Evolutionary conservation across 2,888 invertebrate genomes (phyloP).

Genomic region (Nyleta sp.): DNA sequence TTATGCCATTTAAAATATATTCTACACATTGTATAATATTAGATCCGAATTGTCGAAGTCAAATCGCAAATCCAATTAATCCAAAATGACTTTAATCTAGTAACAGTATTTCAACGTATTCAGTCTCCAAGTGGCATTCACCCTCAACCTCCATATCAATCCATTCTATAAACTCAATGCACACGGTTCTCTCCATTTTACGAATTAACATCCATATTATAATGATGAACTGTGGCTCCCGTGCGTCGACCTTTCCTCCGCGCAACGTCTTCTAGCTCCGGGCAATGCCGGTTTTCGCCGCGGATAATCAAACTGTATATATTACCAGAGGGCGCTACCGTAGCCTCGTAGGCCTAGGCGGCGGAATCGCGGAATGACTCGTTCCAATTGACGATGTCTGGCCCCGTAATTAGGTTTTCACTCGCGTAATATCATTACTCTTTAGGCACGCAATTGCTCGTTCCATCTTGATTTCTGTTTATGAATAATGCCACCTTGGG

Average conservation of each 20-base stretch:
- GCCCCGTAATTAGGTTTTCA: conserved; percentile 78
- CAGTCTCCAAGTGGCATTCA: too few species aligned
- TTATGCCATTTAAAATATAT: too few species aligned
- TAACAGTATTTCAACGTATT: too few species aligned
- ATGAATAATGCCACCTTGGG: conserved; percentile 23
- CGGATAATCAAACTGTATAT: background rate
- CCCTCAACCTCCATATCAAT: too few species aligned
- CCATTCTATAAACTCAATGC: background rate
- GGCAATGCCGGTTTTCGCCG: conserved; percentile 16
- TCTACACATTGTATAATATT: too few species aligned
- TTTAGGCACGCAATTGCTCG: conserved; percentile 78
- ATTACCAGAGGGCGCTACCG: conserved; percentile 2
- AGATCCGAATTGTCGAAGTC: too few species aligned
- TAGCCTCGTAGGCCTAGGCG: conserved; percentile 7
- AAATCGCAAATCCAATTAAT: too few species aligned
- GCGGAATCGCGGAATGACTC: conserved; percentile 59
- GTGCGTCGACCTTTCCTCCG: background rate
- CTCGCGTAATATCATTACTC: conserved; percentile 76
- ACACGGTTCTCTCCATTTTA: background rate
- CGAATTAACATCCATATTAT: background rate
- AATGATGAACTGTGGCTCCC: background rate
- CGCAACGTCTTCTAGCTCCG: conserved; percentile 11
- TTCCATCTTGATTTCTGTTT: conserved; percentile 53
- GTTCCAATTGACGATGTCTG: conserved; percentile 77
- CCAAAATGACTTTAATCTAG: too few species aligned